These are phyloP conservation scores for Heliconius melpomene DNA, from an alignment of 1,140 invertebrate genomes.

Conservation along the genomic window DNA sequence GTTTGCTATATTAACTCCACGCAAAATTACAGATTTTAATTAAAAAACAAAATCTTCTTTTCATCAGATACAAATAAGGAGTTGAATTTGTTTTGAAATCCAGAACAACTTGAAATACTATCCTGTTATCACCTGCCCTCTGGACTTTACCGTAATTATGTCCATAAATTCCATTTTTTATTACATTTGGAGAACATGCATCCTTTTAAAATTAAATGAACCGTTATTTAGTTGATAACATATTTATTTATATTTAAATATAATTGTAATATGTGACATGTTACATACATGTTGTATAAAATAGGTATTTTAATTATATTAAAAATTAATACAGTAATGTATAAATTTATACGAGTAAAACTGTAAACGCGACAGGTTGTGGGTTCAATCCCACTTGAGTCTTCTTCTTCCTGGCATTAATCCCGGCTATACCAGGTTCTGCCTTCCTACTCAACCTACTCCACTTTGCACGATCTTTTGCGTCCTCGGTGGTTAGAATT, in stretches of 20 bases:
- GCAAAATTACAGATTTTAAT: not conserved
- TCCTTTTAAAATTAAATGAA: not conserved
- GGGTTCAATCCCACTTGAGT: no score
- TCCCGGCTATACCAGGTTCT: no score
- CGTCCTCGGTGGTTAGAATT: no score
- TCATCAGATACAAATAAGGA: not conserved
- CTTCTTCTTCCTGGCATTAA: no score
- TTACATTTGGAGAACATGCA: not conserved
- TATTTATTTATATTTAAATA: not conserved
- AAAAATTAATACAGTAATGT: no score
- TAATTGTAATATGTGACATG: not conserved
- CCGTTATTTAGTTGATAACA: not conserved
- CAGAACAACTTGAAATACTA: not conserved
- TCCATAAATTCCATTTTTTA: conserved; percentile 6
- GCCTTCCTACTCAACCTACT: no score
- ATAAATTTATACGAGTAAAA: no score
- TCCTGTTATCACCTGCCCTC: not conserved
- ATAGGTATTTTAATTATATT: no score
- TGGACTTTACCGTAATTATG: not conserved
- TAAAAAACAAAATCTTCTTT: not conserved
- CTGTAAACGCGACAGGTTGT: no score
- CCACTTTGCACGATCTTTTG: no score
- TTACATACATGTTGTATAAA: no score
- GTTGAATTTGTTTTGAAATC: not conserved
- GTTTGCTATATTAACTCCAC: no score